These are phyloP conservation scores for Oasisia sp. DNA, from an alignment of 2,888 invertebrate genomes.

Conservation along the genomic window DNA sequence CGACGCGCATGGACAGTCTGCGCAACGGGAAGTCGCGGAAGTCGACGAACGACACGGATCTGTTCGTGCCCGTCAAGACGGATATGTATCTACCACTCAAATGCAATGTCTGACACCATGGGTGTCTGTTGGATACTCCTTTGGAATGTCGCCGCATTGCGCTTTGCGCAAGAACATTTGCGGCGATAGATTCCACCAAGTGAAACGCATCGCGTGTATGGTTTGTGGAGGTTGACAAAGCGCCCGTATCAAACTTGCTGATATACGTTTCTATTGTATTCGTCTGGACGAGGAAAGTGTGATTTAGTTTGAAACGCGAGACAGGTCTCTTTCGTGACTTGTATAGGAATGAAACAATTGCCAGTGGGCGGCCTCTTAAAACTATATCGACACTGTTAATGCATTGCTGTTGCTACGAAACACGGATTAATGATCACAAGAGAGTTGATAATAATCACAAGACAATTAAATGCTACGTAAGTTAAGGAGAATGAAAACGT, in stretches of 20 bases:
- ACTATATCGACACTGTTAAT: too few relatives aligned
- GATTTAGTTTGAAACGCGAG: too few relatives aligned
- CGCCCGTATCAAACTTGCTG: neutral
- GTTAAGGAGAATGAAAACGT: neutral
- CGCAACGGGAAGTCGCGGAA: neutral
- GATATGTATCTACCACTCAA: slow-evolving; percentile 3
- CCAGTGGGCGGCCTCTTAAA: too few relatives aligned
- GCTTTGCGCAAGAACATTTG: too few relatives aligned
- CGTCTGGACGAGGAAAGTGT: too few relatives aligned
- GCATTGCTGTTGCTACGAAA: too few relatives aligned
- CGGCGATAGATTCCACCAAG: too few relatives aligned
- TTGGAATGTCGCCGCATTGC: neutral
- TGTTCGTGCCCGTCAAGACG: neutral
- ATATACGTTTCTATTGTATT: neutral
- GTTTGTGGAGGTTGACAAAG: neutral
- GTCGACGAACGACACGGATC: neutral
- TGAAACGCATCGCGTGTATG: too few relatives aligned
- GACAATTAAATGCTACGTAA: neutral
- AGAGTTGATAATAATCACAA: neutral
- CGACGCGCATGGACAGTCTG: slow-evolving; percentile 6
- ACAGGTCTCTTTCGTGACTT: too few relatives aligned
- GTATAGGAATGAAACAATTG: too few relatives aligned
- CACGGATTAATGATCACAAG: neutral
- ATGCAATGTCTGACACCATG: neutral
- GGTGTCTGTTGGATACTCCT: neutral